These are phyloP conservation scores for Gobiocypris rarus DNA, from an alignment of 2,113 vertebrate species.

Conservation along the genomic window DNA sequence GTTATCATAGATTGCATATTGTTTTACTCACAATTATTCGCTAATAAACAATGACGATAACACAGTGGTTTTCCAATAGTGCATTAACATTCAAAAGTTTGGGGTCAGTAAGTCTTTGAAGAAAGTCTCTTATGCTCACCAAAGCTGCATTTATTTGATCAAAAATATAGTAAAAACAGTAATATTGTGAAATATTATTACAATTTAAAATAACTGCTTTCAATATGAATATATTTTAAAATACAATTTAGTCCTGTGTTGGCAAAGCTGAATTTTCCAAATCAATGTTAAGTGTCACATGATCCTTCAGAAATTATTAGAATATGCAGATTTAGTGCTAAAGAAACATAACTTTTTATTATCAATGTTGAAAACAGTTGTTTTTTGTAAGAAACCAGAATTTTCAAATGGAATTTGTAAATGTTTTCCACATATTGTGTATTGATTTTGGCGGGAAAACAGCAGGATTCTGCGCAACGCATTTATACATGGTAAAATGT, in stretches of 20 bases:
- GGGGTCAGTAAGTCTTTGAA: neutral
- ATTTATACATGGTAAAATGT: neutral
- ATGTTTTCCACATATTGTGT: neutral
- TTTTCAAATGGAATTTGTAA: neutral
- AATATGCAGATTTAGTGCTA: neutral
- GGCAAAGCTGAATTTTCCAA: too few relatives aligned
- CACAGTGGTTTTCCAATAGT: too few relatives aligned
- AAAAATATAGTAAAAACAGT: neutral
- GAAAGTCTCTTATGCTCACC: neutral
- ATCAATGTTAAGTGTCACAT: neutral
- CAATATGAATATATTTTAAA: too few relatives aligned
- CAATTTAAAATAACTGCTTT: neutral
- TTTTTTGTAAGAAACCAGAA: too few relatives aligned
- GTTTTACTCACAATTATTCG: neutral
- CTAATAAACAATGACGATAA: too few relatives aligned
- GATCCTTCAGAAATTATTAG: neutral
- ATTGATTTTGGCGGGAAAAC: neutral
- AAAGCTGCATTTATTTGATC: neutral
- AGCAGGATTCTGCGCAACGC: neutral
- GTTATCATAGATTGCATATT: neutral
- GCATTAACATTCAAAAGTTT: too few relatives aligned
- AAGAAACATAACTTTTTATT: neutral
- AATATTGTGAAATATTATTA: neutral
- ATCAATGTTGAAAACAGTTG: neutral
- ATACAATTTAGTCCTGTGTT: too few relatives aligned